Percentiles rank a stretch among this genome's conserved stretches.
Conservation (phyloP, 1,140 invertebrate species). For the Ceratina japonica region DNA sequence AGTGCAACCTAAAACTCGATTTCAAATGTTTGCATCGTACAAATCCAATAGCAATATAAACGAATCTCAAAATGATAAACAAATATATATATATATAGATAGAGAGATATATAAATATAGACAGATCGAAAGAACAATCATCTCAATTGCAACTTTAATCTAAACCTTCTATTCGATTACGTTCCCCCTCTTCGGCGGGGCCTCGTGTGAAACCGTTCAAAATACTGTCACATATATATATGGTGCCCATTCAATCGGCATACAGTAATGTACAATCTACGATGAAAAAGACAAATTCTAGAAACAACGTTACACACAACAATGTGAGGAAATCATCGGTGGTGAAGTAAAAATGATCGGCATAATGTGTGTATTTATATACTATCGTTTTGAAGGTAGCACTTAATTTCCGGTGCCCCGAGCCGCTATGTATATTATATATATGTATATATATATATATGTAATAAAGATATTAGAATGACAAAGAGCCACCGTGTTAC, state of each 20-base stretch:
- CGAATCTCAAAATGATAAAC: conserved; percentile 9
- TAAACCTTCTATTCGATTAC: not conserved
- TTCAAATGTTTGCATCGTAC: conserved; percentile 19
- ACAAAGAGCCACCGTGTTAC: conserved; percentile 65
- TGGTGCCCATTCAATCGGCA: not conserved
- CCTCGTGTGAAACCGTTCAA: not conserved
- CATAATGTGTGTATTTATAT: not conserved
- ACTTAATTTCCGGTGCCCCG: conserved; percentile 53
- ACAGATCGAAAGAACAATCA: not conserved
- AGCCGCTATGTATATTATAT: conserved; percentile 19
- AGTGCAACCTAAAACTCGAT: conserved; percentile 46
- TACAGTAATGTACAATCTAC: conserved; percentile 4
- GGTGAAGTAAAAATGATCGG: not conserved
- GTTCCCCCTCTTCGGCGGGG: not conserved
- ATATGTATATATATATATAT: too few relatives aligned
- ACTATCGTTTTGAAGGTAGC: conserved; percentile 25
- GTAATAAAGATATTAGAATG: conserved; percentile 58
- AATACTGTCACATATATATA: not conserved
- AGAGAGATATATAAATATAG: not conserved
- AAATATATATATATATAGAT: not conserved
- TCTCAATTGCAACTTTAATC: conserved; percentile 3
- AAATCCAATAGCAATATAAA: conserved; percentile 4
- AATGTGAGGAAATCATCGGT: not conserved
- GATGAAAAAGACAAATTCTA: conserved; percentile 8
- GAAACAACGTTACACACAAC: not conserved